Percentiles rank a stretch among this genome's conserved stretches.
phyloP scores from a whole-genome alignment of 2,113 vertebrate genomes.

The Myrmophylax atrothorax region DNA sequence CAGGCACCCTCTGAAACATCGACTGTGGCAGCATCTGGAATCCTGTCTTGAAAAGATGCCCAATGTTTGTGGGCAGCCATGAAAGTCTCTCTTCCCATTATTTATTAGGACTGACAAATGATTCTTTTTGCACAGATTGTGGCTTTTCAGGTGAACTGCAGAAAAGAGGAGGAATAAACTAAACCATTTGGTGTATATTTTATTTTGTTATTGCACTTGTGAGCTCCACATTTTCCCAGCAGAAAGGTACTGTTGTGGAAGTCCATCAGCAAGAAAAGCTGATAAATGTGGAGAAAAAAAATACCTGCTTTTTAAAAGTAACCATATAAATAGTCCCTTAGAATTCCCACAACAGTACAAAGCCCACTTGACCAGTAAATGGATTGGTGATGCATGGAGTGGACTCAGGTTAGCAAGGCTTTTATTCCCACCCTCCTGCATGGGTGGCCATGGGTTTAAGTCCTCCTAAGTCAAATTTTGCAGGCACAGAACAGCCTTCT shows the following conservation, averaged over 20 bases:
- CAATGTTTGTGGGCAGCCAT: not conserved
- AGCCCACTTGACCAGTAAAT: not conserved
- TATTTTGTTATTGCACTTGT: not conserved
- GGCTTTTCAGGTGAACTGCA: not conserved
- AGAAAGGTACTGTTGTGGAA: not conserved
- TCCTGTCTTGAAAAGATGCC: not conserved
- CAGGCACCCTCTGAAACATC: not conserved
- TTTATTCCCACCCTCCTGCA: not conserved
- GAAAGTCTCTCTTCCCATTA: not conserved
- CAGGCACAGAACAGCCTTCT: not conserved
- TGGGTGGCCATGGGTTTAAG: not conserved
- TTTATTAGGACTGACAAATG: not conserved
- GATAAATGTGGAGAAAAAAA: not conserved
- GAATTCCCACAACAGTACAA: not conserved
- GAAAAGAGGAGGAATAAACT: not conserved
- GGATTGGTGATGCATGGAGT: not conserved
- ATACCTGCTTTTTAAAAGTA: not conserved
- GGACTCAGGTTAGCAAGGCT: not conserved
- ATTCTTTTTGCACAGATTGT: not conserved
- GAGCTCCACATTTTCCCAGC: not conserved
- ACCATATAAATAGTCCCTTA: not conserved
- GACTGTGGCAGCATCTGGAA: not conserved
- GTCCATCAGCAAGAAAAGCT: not conserved
- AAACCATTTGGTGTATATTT: not conserved
- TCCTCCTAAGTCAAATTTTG: not conserved